Base-by-base conservation (phyloP, 2,888 invertebrate species). In the Alentia gelatinosa region DNA sequence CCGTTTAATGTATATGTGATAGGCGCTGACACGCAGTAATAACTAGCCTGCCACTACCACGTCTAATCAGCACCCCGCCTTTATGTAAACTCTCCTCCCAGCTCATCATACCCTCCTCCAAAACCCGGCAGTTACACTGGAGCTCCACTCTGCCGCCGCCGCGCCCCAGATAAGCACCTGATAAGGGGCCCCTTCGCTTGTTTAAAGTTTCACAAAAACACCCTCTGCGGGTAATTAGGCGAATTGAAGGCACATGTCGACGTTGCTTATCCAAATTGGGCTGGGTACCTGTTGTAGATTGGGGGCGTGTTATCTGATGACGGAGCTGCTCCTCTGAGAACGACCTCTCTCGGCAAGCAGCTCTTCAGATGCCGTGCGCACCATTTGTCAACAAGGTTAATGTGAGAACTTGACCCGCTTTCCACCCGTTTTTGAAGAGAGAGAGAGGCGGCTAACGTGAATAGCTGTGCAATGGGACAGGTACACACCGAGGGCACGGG, bases 211-310 rank as follows among this genome's bases (percentile, higher is more conserved):
- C 39, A 79, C 79, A 79, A 37, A 26, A 63, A 23, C 7, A 35
- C 30, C 35, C 74, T 12, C 74, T 26, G 74, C 30, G 23, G 79
- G 23, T 79, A 79, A 79, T 79, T 79, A 79, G 79, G 37, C 23
- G 37, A 35, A 79, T 79, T 79, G 79, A 79, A 79, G 79, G 79
- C 79, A 79, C 79, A 79, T 79, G 79, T 79, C 39, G 3, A 39
- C 15, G 37, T 19, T 39, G 23, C 79, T 79, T 79, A 79, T 79
- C 79, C 23, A 35, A 39, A 79, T 79, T 79, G 79, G 37, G 15
- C 79, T 35, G 15, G 39, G 35, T 39, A 30, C 30, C 26, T 68
- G 68, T 39, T 39, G 39, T 19, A 37, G 79, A 79, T 37, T 79
- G 37, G 1, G 35, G 39, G 9, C 1, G 35, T 35, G 39, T 39